Percentiles rank a stretch among this genome's conserved stretches.
Conservation (phyloP, 2,113 vertebrate genomes). For the Gallinago jamesoni region DNA sequence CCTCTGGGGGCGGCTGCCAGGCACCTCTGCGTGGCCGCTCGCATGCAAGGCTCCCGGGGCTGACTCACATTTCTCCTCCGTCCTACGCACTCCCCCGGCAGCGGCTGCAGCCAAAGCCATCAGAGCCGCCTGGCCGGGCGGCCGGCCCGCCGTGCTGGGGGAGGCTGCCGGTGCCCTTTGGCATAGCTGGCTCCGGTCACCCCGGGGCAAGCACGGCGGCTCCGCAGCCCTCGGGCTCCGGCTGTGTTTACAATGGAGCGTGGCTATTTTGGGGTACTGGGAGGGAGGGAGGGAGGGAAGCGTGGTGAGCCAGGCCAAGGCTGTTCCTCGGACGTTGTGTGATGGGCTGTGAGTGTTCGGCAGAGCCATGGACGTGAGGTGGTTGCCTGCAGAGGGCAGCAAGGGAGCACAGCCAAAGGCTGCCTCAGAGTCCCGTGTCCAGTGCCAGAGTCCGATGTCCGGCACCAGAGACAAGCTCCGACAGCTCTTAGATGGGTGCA, state of each 20-base stretch:
- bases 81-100: not conserved
- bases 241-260: fast-evolving
- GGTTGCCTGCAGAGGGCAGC: conserved; percentile 32
- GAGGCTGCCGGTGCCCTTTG: not conserved
- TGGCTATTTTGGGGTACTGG: not conserved
- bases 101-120: not conserved
- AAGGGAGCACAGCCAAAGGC: conserved; percentile 2
- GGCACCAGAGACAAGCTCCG: fast-evolving
- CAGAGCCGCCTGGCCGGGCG: not conserved
- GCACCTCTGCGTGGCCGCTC: not conserved
- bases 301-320: fast-evolving
- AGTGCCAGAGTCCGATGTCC: fast-evolving
- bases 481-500: fast-evolving
- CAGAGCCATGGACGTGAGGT: not conserved
- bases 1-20: not conserved
- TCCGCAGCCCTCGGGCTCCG: not conserved
- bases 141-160: too few species aligned
- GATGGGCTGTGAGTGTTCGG: not conserved
- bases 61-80: not conserved
- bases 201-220: fast-evolving
- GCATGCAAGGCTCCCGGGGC: not conserved
- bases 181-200: not conserved
- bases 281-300: too few species aligned
- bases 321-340: not conserved
- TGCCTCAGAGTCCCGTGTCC: fast-evolving